Evolutionary conservation across 2,113 vertebrate genomes (phyloP), one percentile per base, ranked within the genome.

Genomic region (Taurulus bubalis): DNA sequence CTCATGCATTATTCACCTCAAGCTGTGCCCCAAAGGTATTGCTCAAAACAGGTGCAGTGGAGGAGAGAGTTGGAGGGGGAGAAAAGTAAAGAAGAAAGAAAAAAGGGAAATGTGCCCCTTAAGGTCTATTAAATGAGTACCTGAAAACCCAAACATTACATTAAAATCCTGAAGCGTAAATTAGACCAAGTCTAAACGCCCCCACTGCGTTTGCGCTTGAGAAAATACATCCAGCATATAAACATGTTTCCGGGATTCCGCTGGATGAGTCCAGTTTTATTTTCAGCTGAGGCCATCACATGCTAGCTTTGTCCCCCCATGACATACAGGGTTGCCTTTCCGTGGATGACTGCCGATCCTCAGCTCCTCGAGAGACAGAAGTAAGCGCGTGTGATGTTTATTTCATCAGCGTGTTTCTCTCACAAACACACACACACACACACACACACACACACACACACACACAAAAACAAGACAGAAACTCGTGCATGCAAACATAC

Each of bases 1-100:
- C 91, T 94, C 91, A 95, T 95, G 85, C 83, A 94, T 94, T 93
- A 94, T 94, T 94, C 90, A 94, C 89, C 82, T 87, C 91, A 90
- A 94, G 90, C 90, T 93, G 88, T 85, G 82, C 91, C 92, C 89
- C 91, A 84, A 93, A 93, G 92, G 92, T 92, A 92, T 87, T 89
- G 76, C 90, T 93, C 80, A 77, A 94, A 94, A 92, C 91, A 91
- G 90, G 87, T 92, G 87, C 84, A 83, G 86, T 70, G 76, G 80
- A 90, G 87, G 85, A 91, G 80, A 88, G 85, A 89, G 84, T 79
- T 75, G 53, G 80, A 80, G 75, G 72, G 71, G 66, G 76, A 74
- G 47, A 65, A 80, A 88, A 83, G 71, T 34, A 71, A 63, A 74
- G 32, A 72, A 71, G 87, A 30, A 70, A 69, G 87, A 30, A 69